Base-by-base conservation (phyloP, 2,888 invertebrate species). In the Acrocyrtus sp. region DNA sequence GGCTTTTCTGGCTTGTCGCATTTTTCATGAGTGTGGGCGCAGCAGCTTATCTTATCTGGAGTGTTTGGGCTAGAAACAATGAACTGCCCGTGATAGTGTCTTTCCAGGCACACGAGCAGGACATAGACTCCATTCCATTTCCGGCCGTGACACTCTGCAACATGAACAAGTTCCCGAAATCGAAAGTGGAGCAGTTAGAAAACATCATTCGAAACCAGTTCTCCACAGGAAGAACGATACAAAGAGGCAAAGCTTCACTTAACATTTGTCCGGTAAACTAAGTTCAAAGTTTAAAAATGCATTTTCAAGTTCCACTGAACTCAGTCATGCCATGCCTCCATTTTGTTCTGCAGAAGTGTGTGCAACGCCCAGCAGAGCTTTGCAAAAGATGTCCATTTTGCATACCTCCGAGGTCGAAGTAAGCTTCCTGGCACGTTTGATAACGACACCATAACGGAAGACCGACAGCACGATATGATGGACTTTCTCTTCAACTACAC, bases 131-230 rank as follows among this genome's bases (percentile, higher is more conserved):
- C 10, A 67, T 77, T 4, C 74, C 77, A 45, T 77, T 77, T 70
- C 77, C 77, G 21, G 77, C 75, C 15, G 63, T 78, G 10, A 76
- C 78, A 0, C 41, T 77, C 12, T 77, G 77, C 43, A 75, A 77
- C 21, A 73, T 77, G 62, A 77, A 77, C 50, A 66, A 73, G 60
- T 66, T 77, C 41, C 62, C 69, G 3, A 72, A 63, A 39, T 41
- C 65, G 3, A 72, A 73, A 43, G 74, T 72, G 1, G 24, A 61
- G 6, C 21, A 43, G 21, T 68, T 61, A n/a, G 65, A 2, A 21
- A 45, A 27, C 24, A 5, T 22, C 50, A 12, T 1, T 3, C 1
- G 50, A 51, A 5, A 27, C 53, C n/a, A n/a, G 4, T n/a, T 1
- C 26, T 19, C 19, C 53, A 17, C n/a, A n/a, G n/a, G n/a, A n/a